A percentile compares a stretch with the other conserved stretches of the same genome.
phyloP scores from a whole-genome alignment of 2,797 vertebrate genomes.

The Cynodonichthys magdalenae region DNA sequence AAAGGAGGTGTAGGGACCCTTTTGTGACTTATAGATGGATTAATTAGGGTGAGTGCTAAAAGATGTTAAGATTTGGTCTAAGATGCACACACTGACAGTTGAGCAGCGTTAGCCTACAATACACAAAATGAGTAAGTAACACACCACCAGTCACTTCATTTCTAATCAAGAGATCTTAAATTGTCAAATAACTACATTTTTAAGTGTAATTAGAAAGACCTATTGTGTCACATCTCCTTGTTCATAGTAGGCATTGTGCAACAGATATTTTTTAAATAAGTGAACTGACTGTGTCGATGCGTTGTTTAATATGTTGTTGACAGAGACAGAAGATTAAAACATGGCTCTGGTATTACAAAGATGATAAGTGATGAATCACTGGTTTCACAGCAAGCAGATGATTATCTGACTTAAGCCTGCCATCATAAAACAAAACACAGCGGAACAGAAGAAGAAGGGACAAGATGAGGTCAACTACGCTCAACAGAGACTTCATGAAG shows the following conservation, averaged over 20 bases:
- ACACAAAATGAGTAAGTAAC: constrained; percentile 25
- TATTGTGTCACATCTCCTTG: not conserved
- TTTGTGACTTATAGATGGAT: constrained; percentile 72
- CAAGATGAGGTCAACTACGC: constrained; percentile 49
- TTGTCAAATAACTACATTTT: not conserved
- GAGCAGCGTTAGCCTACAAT: constrained; percentile 15
- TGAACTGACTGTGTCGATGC: constrained; percentile 8
- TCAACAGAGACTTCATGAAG: constrained; percentile 4
- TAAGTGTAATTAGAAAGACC: not conserved
- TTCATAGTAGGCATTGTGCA: not conserved
- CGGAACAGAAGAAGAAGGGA: constrained; percentile 33
- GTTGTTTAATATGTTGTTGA: constrained; percentile 30
- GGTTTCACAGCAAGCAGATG: constrained; percentile 59
- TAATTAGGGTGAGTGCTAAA: constrained; percentile 77
- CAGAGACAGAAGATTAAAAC: constrained; percentile 43
- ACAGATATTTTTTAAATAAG: not conserved
- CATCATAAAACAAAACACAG: constrained; percentile 57
- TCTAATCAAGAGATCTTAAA: constrained; percentile 9
- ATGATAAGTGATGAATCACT: constrained; percentile 54
- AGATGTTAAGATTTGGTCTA: constrained; percentile 43
- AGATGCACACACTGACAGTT: constrained; percentile 16
- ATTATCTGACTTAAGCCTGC: constrained; percentile 63
- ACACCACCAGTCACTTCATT: constrained; percentile 45
- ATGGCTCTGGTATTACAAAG: constrained; percentile 26
- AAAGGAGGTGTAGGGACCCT: constrained; percentile 54